Conservation (phyloP, 2,797 vertebrate genomes). For the Nyctibius grandis region DNA sequence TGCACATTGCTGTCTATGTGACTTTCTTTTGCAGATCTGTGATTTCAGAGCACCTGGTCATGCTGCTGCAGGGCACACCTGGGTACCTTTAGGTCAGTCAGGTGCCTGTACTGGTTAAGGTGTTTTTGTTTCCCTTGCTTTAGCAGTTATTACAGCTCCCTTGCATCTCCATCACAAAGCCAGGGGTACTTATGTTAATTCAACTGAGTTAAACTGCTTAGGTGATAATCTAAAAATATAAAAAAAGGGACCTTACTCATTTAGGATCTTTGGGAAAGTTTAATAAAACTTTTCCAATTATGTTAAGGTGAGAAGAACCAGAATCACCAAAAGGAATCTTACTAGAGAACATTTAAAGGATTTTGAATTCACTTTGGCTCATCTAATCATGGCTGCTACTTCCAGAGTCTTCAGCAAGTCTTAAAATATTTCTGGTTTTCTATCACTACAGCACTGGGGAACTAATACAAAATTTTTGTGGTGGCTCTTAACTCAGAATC, state of each 20-base stretch:
- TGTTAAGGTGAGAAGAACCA: background rate
- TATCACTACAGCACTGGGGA: background rate
- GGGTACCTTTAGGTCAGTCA: background rate
- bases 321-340: background rate
- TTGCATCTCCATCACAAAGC: rapidly evolving
- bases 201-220: background rate
- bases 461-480: background rate
- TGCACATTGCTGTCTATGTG: rapidly evolving
- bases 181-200: background rate
- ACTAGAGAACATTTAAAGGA: background rate
- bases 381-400: background rate
- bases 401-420: background rate
- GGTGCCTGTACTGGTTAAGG: background rate
- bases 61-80: rapidly evolving
- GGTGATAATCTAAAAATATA: background rate
- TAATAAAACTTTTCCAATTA: background rate
- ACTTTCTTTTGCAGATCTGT: background rate
- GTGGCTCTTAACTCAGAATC: background rate
- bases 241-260: background rate
- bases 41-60: background rate
- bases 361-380: background rate
- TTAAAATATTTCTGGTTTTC: background rate
- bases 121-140: background rate
- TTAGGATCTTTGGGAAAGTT: background rate
- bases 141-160: background rate